These are phyloP conservation scores for Strigamia maritima DNA, from an alignment of 2,888 invertebrate genomes.

Conservation along the genomic window DNA sequence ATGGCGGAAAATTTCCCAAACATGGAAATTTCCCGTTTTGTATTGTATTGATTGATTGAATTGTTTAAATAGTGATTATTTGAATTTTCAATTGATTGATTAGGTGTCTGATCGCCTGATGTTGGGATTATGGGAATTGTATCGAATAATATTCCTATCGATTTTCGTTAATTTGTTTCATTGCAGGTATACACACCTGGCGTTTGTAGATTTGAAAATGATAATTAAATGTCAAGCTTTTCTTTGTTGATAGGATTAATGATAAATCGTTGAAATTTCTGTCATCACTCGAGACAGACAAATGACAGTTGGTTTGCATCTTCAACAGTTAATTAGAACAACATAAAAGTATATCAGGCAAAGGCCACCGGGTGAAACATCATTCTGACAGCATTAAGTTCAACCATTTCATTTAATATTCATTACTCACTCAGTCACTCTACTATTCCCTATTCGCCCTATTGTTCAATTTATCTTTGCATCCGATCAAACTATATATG, in stretches of 20 bases:
- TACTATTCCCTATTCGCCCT: neutral
- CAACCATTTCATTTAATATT: constrained; percentile 8
- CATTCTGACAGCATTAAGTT: constrained; percentile 17
- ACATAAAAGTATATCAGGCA: constrained; percentile 16
- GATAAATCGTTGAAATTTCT: constrained; percentile 10
- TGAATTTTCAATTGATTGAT: too few species aligned
- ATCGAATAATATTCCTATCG: neutral
- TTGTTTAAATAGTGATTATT: too few species aligned
- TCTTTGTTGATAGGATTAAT: constrained; percentile 9
- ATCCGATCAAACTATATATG: neutral
- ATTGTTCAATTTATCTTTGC: constrained; percentile 1
- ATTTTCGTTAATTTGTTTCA: neutral
- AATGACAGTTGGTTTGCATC: neutral
- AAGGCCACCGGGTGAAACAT: constrained; percentile 19
- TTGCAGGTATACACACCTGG: neutral
- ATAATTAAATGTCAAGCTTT: neutral
- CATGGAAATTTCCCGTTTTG: too few species aligned
- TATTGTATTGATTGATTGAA: too few species aligned
- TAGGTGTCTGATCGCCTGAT: too few species aligned
- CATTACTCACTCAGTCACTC: neutral
- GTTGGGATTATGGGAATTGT: too few species aligned
- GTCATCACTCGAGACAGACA: constrained; percentile 23
- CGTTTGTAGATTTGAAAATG: neutral
- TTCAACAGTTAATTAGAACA: constrained; percentile 13
- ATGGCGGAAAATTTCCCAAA: too few species aligned